Percentiles rank a stretch among this genome's conserved stretches.
Conservation (phyloP, 2,888 invertebrate genomes). For the Tridacna crocea region DNA sequence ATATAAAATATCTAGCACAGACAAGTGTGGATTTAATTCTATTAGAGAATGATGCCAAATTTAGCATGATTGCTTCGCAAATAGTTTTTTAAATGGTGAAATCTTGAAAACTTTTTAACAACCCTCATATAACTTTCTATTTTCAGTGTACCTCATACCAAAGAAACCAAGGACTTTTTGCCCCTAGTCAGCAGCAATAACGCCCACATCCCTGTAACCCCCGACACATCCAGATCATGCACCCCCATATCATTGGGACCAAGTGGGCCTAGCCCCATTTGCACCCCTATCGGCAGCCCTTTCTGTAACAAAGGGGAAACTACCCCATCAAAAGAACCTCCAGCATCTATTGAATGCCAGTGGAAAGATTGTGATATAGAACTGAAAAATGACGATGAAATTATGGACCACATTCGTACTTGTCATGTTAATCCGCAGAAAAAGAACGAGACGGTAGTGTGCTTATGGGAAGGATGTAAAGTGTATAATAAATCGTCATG, state of each 20-base stretch:
- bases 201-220: constrained; percentile 52
- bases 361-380: constrained; percentile 81
- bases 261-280: constrained; percentile 20
- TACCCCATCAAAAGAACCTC: constrained; percentile 59
- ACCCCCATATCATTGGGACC: constrained; percentile 68
- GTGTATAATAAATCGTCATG: constrained; percentile 96
- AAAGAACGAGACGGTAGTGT: constrained; percentile 91
- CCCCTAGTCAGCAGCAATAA: constrained; percentile 57
- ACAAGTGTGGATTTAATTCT: too few species aligned
- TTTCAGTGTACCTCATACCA: constrained; percentile 60
- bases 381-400: constrained; percentile 68
- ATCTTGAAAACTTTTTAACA: too few species aligned
- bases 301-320: constrained; percentile 56
- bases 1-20: too few species aligned
- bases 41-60: too few species aligned
- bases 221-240: constrained; percentile 72
- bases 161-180: constrained; percentile 54
- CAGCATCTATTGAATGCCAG: constrained; percentile 71
- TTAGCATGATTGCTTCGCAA: too few species aligned
- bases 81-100: too few species aligned
- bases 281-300: constrained; percentile 58
- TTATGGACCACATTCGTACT: constrained; percentile 80
- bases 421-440: constrained; percentile 87
- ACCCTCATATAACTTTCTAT: too few species aligned
- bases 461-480: constrained; percentile 97